phyloP scores from a whole-genome alignment of 2,888 invertebrate species.

The Leptothorax acervorum region DNA sequence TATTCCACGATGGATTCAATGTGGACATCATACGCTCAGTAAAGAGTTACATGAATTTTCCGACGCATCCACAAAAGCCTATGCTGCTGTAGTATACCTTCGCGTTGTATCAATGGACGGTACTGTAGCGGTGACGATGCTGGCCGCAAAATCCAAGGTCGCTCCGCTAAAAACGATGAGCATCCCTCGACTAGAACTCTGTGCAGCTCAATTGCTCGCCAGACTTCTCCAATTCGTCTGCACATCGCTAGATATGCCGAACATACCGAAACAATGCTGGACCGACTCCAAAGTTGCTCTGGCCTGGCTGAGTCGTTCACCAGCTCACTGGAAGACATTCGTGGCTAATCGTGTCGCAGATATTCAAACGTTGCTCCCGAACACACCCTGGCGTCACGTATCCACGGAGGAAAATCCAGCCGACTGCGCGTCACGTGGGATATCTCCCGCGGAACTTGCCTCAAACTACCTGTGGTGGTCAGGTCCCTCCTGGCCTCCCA shows the following conservation, averaged over 20 bases:
- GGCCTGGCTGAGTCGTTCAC: background rate
- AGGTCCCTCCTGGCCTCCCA: background rate
- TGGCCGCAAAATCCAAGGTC: too few relatives aligned
- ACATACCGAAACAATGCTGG: background rate
- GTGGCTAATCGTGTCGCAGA: background rate
- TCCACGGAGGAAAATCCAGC: background rate
- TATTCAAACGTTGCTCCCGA: background rate
- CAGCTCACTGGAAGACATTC: background rate
- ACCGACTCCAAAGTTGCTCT: background rate
- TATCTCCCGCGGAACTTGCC: too few relatives aligned
- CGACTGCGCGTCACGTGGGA: too few relatives aligned
- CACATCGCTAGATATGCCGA: background rate
- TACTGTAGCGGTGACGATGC: too few relatives aligned
- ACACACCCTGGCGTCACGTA: background rate
- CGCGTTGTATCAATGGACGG: too few relatives aligned
- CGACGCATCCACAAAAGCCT: background rate
- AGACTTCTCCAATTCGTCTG: background rate
- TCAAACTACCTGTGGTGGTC: background rate
- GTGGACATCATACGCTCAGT: background rate
- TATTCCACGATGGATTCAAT: background rate
- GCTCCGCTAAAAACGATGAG: too few relatives aligned
- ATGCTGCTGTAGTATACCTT: too few relatives aligned
- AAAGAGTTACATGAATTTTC: constrained; percentile 16
- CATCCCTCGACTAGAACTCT: background rate
- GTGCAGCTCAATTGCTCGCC: background rate